These are phyloP conservation scores for Cerastoderma edule DNA, from an alignment of 2,888 invertebrate species.

Conservation along the genomic window DNA sequence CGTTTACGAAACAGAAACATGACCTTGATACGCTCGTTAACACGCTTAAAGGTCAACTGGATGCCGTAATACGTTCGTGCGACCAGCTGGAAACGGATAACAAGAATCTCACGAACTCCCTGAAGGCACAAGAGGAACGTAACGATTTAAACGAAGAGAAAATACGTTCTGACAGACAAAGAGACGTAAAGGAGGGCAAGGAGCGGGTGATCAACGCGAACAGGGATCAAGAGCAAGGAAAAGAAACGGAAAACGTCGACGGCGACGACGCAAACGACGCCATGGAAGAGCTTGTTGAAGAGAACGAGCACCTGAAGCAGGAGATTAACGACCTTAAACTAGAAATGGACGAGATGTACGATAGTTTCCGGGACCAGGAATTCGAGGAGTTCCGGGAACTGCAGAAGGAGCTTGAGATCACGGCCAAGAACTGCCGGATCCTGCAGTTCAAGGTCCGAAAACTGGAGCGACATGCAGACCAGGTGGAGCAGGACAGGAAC, in stretches of 20 bases:
- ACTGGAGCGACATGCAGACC: slow-evolving; percentile 91
- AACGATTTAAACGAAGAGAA: slow-evolving; percentile 35
- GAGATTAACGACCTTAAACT: slow-evolving; percentile 96
- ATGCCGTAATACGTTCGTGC: slow-evolving; percentile 64
- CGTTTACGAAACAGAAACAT: slow-evolving; percentile 54
- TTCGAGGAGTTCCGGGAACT: slow-evolving; percentile 95
- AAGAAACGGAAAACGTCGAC: slow-evolving; percentile 67
- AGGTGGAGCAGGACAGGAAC: slow-evolving; percentile 93
- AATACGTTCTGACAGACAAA: no score
- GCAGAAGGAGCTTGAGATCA: slow-evolving; percentile 96
- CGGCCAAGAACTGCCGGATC: slow-evolving; percentile 98
- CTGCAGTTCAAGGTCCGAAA: slow-evolving; percentile 98
- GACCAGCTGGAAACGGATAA: slow-evolving; percentile 68
- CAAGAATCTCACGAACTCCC: slow-evolving; percentile 48
- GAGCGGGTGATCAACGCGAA: slow-evolving; percentile 26
- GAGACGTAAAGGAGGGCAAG: no score
- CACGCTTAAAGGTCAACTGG: slow-evolving; percentile 67
- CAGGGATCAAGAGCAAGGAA: slow-evolving; percentile 41
- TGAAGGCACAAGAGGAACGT: slow-evolving; percentile 48
- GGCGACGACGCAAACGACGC: slow-evolving; percentile 67
- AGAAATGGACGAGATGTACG: slow-evolving; percentile 99
- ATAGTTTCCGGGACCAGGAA: slow-evolving; percentile 95
- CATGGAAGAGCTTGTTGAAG: slow-evolving; percentile 66
- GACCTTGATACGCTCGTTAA: slow-evolving; percentile 84
- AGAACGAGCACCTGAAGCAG: slow-evolving; percentile 74